Evolutionary conservation across 2,888 invertebrate genomes (phyloP), one percentile per base, ranked within the genome.

Genomic region (Lasioglossum leucozonium): DNA sequence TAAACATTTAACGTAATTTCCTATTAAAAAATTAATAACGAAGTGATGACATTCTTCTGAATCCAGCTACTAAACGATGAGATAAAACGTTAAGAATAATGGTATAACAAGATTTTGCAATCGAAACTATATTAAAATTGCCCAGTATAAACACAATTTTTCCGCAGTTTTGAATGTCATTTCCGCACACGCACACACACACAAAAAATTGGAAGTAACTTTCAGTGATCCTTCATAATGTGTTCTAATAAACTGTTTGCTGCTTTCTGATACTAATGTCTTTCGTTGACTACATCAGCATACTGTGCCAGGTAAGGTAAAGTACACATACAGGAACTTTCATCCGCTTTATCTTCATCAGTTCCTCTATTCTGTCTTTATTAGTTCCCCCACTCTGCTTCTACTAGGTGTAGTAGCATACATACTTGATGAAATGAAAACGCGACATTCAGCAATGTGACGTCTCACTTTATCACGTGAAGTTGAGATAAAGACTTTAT

Each of bases 281-380:
- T 67, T 67, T 67, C 67, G 65, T 65, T 67, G 67, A 11, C 22
- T n/a, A 40, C 37, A 67, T 67, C 67, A 67, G 34, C 51, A 22
- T 67, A 37, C 4, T 11, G 37, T n/a, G 34, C 34, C 37, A 67
- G 34, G 67, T 37, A 18, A 67, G 8, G 37, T 40, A 62, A 62
- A 30, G 58, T 67, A 37, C 11, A 34, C 22, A 37, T 37, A 37
- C 22, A 10, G 40, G 37, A 67, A 67, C 67, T 67, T 67, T 67
- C 67, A n/a, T 67, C n/a, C 67, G 22, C 67, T 67, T 34, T 37
- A 37, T 67, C 67, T 67, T 37, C 67, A 67, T 67, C 67, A 37
- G 67, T 37, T 67, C 11, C 37, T 11, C 37, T 11, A 40, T 67
- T 67, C 67, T 11, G 37, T 67, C 67, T 67, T 67, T 67, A 37